Base-by-base conservation (phyloP, 2,888 invertebrate species). In the Hemistola chrysoprasaria region DNA sequence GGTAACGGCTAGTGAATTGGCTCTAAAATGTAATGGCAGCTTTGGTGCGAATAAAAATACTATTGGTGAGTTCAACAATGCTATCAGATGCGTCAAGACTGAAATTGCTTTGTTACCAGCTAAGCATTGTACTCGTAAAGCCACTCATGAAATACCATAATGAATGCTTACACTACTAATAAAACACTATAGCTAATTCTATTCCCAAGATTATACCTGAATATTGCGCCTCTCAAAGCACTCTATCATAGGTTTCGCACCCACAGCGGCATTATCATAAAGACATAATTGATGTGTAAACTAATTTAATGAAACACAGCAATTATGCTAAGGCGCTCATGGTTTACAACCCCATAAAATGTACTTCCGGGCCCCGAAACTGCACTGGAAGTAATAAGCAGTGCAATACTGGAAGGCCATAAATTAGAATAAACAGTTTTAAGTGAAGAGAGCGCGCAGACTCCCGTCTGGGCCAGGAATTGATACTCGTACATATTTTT, bases 401-500 rank as follows among this genome's bases (percentile, higher is more conserved):
- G 72, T 81, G 86, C 84, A 84, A 84, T 83, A 81, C 83, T 78
- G 66, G 59, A 59, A 65, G 50, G 52, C 61, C 60, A 79, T 87
- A 86, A 86, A 87, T 85, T 84, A 84, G 78, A 84, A 84, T 86
- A 80, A 84, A 76, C 76, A 84, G 81, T 83, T 81, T 78, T 74
- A 77, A 79, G 77, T 70, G 70, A 68, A 65, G 71, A 71, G 76
- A 71, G 71, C 57, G 65, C 51, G 52, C 62, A 59, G 68, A 59
- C 58, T 65, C 43, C 53, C 56, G 48, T 39, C 57, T 60, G 60
- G 58, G 54, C 53, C 59, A 50, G 53, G 27, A 38, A 53, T 34
- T 35, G 36, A 28, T 22, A 26, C 29, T 27, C 38, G 34, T 46
- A 48, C 35, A 26, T 27, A 22, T 42, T 22, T 36, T 33, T 6